Percentiles rank a stretch among this genome's conserved stretches.
Conservation (phyloP, 2,888 invertebrate genomes). For the Oegoconia quadripuncta region DNA sequence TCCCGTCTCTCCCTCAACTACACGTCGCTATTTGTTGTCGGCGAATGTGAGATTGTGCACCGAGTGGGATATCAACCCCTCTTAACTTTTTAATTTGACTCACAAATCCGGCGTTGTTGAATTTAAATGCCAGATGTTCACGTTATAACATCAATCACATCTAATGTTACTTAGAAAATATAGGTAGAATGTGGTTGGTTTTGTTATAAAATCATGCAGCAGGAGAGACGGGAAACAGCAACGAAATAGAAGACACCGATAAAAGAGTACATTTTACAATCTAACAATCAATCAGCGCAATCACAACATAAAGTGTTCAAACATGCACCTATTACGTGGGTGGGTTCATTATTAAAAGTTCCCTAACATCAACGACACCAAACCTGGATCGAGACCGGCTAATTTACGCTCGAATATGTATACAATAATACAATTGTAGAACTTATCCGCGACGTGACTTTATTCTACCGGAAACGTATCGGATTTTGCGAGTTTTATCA, state of each 20-base stretch:
- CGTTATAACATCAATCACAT: conserved; percentile 5
- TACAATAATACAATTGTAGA: no score
- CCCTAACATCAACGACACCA: conserved; percentile 13
- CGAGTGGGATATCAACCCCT: conserved; percentile 18
- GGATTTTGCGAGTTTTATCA: no score
- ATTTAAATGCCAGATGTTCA: conserved; percentile 16
- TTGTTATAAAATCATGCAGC: conserved; percentile 13
- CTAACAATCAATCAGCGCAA: conserved; percentile 45
- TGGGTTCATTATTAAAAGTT: conserved; percentile 9
- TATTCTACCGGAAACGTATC: no score
- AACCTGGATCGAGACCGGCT: conserved; percentile 10
- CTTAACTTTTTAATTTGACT: conserved; percentile 23
- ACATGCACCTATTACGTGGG: conserved; percentile 43
- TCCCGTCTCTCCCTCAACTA: conserved; percentile 58
- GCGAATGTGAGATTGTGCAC: conserved; percentile 23
- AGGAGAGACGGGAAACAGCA: conserved; percentile 54
- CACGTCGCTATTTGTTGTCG: conserved; percentile 25
- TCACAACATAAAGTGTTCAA: conserved; percentile 45
- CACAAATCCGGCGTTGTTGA: conserved; percentile 17
- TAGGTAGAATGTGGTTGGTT: not conserved
- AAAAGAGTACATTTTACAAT: conserved; percentile 26
- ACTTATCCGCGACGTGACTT: no score
- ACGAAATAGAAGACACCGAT: conserved; percentile 43
- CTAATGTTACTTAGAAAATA: not conserved
- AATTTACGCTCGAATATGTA: no score